phyloP scores from a whole-genome alignment of 2,888 invertebrate genomes.

The Hypomecis punctinalis region DNA sequence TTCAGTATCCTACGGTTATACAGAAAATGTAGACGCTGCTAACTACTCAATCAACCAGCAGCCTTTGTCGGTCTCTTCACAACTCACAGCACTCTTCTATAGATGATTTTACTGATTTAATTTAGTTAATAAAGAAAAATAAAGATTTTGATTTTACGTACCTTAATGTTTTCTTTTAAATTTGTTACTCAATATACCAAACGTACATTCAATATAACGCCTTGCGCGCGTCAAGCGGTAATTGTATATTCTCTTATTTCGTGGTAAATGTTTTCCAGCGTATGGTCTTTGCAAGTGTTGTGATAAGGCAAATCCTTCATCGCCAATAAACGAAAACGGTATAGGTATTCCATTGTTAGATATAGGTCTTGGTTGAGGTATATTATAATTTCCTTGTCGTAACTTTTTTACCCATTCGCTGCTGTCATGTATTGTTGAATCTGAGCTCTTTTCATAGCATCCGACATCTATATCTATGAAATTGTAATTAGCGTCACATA shows the following conservation, averaged over 20 bases:
- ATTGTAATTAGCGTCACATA: too few relatives aligned
- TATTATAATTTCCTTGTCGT: background rate
- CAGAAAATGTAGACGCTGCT: constrained; percentile 31
- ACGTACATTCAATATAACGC: too few relatives aligned
- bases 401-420: background rate
- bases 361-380: background rate
- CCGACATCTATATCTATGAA: background rate
- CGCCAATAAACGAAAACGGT: background rate
- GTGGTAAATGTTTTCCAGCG: too few relatives aligned
- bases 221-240: too few relatives aligned
- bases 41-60: constrained; percentile 30
- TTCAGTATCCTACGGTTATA: constrained; percentile 35
- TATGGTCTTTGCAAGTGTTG: background rate
- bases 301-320: background rate
- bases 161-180: constrained; percentile 37
- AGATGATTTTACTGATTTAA: constrained; percentile 36
- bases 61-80: constrained; percentile 35
- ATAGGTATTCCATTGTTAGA: background rate
- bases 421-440: background rate
- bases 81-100: constrained; percentile 29
- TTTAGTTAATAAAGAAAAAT: constrained; percentile 25
- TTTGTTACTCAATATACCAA: too few relatives aligned
- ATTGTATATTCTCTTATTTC: too few relatives aligned
- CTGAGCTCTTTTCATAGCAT: background rate
- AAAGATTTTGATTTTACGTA: constrained; percentile 29